Base-by-base conservation (phyloP, 2,888 invertebrate genomes). In the Drosophila mayaguana region DNA sequence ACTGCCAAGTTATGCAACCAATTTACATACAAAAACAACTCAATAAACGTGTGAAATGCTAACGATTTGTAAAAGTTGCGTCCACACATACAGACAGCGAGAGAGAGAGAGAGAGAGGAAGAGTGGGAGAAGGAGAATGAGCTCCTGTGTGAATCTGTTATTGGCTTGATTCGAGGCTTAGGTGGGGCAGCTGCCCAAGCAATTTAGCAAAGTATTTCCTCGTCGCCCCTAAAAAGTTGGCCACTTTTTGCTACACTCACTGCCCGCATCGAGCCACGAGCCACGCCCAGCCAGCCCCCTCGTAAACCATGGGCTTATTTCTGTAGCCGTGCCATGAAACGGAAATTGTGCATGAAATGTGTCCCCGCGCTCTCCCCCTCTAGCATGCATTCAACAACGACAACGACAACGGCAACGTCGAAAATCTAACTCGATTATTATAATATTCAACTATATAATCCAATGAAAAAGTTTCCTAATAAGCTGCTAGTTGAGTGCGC, bases 11-110 rank as follows among this genome's bases (percentile, higher is more conserved):
- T 84, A 88, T 84, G 88, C 83, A 83, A 82, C 82, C 82, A 88
- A 86, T 84, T 82, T 83, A 84, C 85, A 88, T 82, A 87, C 83
- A 87, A 89, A 87, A 89, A 89, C 87, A 88, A 89, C 89, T 88
- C 89, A 88, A 88, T 89, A 88, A 88, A 88, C 89, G 87, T 88
- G 87, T 80, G 89, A 88, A 88, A 88, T 88, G 86, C 88, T 83
- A 89, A 89, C 87, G 89, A 83, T 89, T 88, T 87, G 85, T 88
- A 89, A 78, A 85, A 84, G 85, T 84, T 81, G 78, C 73, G 61
- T 80, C 65, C 75, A 63, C 51, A 34, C 50, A 18, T 38, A 40
- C 51, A 1, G 25, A 2, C n/a, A 6, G 2, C 7, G 18, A 36
- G 5, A 16, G 14, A 36, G 36, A 36, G 16, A 36, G 14, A 34